phyloP scores from a whole-genome alignment of 1,140 invertebrate genomes.

The Tetramorium parvispinum region DNA sequence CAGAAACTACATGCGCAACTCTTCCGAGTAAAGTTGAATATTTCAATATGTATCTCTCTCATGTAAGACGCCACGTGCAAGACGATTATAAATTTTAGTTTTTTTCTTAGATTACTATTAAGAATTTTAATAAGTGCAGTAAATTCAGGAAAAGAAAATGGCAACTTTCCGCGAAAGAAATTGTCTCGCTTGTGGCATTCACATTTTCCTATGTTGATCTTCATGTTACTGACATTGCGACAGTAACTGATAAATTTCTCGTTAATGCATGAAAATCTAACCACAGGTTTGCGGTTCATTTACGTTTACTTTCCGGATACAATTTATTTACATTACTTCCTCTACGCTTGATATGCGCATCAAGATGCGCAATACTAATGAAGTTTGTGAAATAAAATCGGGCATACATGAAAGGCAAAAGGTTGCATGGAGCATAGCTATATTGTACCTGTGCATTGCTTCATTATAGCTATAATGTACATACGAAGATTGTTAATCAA shows the following conservation, averaged over 20 bases:
- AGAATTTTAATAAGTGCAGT: background rate
- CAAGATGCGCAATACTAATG: background rate
- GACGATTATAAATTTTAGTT: background rate
- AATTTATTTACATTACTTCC: slow-evolving; percentile 7
- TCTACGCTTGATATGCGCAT: background rate
- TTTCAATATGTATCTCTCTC: background rate
- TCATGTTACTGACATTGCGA: slow-evolving; percentile 9
- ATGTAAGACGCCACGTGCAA: too few species aligned
- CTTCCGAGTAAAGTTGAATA: background rate
- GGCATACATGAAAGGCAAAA: background rate
- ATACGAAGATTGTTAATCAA: too few species aligned
- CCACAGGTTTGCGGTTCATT: slow-evolving; percentile 5
- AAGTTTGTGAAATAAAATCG: background rate
- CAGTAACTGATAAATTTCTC: background rate
- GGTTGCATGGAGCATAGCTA: background rate
- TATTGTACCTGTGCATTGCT: background rate
- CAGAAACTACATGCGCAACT: background rate
- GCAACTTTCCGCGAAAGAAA: background rate
- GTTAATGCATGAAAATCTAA: slow-evolving; percentile 17
- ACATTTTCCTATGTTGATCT: background rate
- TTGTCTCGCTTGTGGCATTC: background rate
- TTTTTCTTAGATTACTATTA: background rate
- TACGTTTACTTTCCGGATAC: background rate
- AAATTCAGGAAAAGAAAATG: background rate
- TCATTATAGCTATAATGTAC: too few species aligned